Base-by-base conservation (phyloP, 2,888 invertebrate genomes). In the Onchidella celtica region DNA sequence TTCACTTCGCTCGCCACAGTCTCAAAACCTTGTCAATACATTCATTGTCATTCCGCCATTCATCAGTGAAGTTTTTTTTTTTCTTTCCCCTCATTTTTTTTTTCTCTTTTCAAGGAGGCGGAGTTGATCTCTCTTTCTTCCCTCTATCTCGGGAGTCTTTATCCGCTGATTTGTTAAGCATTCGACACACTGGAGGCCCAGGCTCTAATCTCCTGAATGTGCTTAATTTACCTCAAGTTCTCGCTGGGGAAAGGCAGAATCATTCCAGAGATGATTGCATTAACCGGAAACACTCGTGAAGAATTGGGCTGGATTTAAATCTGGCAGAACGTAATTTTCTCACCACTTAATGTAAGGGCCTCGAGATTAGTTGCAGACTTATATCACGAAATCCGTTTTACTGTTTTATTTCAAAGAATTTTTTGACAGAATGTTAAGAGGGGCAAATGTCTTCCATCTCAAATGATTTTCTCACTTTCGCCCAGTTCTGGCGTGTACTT, bases 271-370 rank as follows among this genome's bases (percentile, higher is more conserved):
- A 74, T 76, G 65, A 47, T 65, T 29, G 27, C 65, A 65, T 76
- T 65, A 63, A 63, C 65, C 38, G 34, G 47, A 38, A 65, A 27
- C 65, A 65, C 65, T 76, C 34, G 3, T 36, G 17, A 21, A n/a
- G 17, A 72, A 72, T 72, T 72, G 1, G 0, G 9, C 1, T 21
- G 14, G 21, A 74, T 59, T 74, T 57, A 61, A 32, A 38, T 24
- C 24, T 1, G 17, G 55, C n/a, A 34, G 59, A 57, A 36, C n/a
- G 36, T 57, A n/a, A 24, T 74, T n/a, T 61, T 24, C 36, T 9
- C n/a, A 3, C 74, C 74, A 74, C 74, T 74, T 74, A 74, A 59
- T 74, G 27, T 40, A 68, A 36, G 36, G 68, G 24, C 40, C 32
- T 68, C 11, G 38, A 3, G 34, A 36, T 68, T 36, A 24, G 38